Conservation (phyloP, 2,797 vertebrate genomes). For the Prionace glauca region DNA sequence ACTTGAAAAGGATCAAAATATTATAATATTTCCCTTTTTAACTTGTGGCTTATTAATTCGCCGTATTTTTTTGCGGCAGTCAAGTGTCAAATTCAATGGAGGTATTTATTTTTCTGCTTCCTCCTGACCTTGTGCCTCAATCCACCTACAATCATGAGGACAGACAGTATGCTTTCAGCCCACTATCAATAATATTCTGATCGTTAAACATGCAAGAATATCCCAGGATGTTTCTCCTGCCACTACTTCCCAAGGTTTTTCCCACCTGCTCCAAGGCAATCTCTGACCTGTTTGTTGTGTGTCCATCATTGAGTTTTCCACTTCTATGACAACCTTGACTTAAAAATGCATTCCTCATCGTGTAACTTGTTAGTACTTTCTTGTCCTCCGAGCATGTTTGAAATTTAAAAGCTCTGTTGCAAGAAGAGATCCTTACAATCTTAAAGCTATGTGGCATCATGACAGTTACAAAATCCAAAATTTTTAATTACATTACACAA, state of each 20-base stretch:
- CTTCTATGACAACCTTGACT: neutral
- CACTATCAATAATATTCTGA: neutral
- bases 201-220: neutral
- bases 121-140: neutral
- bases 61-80: neutral
- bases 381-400: neutral
- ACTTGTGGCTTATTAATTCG: neutral
- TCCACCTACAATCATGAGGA: neutral
- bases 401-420: neutral
- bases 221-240: neutral
- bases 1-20: neutral
- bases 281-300: neutral
- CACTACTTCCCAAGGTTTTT: neutral
- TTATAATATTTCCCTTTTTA: neutral
- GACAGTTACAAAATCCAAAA: neutral
- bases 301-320: neutral
- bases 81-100: neutral
- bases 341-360: neutral
- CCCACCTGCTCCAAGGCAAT: neutral
- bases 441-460: neutral
- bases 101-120: neutral
- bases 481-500: neutral
- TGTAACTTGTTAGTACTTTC: neutral
- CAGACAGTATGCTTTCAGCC: neutral
- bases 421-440: neutral